A percentile compares a stretch with the other conserved stretches of the same genome.
These are phyloP conservation scores for Gallinago media DNA, from an alignment of 2,113 vertebrate genomes.

Conservation along the genomic window DNA sequence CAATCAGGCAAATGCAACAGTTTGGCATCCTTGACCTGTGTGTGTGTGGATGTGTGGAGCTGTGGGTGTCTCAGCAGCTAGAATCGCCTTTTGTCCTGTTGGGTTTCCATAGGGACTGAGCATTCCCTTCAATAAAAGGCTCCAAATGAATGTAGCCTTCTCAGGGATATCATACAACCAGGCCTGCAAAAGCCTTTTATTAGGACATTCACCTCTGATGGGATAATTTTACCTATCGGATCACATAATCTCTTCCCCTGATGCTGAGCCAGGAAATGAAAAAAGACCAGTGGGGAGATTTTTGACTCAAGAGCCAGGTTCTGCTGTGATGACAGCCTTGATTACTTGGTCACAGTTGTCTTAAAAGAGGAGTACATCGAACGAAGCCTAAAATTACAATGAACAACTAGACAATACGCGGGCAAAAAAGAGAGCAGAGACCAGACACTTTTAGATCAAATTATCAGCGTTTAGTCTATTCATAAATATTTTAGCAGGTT, in stretches of 20 bases:
- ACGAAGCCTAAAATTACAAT: not conserved
- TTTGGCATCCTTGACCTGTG: not conserved
- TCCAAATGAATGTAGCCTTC: constrained; percentile 62
- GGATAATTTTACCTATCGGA: constrained; percentile 76
- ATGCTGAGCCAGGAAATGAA: constrained; percentile 64
- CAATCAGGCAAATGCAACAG: not conserved
- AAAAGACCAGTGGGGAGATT: constrained; percentile 31
- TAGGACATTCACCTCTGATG: constrained; percentile 62
- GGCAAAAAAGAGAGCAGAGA: not conserved
- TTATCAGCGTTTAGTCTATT: not conserved
- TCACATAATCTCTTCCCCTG: constrained; percentile 71
- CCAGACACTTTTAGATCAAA: not conserved
- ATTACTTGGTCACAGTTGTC: constrained; percentile 16
- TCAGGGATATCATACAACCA: constrained; percentile 80
- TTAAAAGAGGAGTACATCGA: not conserved
- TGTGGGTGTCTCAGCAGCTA: not conserved
- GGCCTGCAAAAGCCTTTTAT: constrained; percentile 75
- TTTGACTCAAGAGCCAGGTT: constrained; percentile 9
- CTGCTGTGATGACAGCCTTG: constrained; percentile 42
- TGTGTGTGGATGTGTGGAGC: not conserved
- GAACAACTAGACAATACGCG: not conserved
- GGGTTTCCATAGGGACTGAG: constrained; percentile 41
- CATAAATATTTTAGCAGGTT: not conserved
- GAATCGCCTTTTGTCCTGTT: constrained; percentile 25
- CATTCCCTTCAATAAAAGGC: constrained; percentile 46